phyloP scores from a whole-genome alignment of 2,888 invertebrate genomes.

The Barypeithes pellucidus region DNA sequence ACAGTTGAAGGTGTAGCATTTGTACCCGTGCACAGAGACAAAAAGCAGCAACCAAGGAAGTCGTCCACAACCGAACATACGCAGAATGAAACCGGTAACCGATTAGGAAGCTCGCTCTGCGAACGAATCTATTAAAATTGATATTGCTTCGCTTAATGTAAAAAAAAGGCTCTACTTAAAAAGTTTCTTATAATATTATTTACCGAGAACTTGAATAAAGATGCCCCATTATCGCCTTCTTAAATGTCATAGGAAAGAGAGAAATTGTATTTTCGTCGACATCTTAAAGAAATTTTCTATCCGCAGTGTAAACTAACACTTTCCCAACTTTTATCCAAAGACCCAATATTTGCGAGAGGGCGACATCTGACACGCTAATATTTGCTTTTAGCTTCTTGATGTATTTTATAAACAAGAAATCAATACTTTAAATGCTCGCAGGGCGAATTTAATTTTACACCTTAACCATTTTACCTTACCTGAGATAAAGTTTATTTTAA shows the following conservation, averaged over 20 bases:
- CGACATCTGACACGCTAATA: constrained; percentile 48
- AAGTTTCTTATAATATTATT: constrained; percentile 7
- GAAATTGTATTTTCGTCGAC: constrained; percentile 35
- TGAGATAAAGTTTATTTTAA: not conserved
- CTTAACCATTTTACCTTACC: constrained; percentile 1
- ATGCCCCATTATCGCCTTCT: constrained; percentile 40
- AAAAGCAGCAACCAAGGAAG: too few relatives aligned
- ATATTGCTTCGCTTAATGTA: too few relatives aligned
- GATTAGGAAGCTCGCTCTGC: too few relatives aligned
- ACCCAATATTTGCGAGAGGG: constrained; percentile 39
- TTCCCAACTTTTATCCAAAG: constrained; percentile 45
- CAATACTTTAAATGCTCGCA: constrained; percentile 42
- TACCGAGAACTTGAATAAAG: constrained; percentile 32
- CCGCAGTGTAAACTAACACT: constrained; percentile 49
- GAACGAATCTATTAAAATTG: too few relatives aligned
- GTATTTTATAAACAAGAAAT: constrained; percentile 49
- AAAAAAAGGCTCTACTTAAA: too few relatives aligned
- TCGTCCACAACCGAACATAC: too few relatives aligned
- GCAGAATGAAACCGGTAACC: too few relatives aligned
- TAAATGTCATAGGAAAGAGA: constrained; percentile 40
- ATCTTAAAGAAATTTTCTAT: constrained; percentile 39
- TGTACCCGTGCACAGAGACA: too few relatives aligned
- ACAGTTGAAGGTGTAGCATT: too few relatives aligned
- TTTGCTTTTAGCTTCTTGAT: constrained; percentile 51
- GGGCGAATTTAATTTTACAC: constrained; percentile 40